Percentiles rank a stretch among this genome's conserved stretches.
Conservation (phyloP, 1,140 invertebrate genomes). For the Liolophura sinensis region DNA sequence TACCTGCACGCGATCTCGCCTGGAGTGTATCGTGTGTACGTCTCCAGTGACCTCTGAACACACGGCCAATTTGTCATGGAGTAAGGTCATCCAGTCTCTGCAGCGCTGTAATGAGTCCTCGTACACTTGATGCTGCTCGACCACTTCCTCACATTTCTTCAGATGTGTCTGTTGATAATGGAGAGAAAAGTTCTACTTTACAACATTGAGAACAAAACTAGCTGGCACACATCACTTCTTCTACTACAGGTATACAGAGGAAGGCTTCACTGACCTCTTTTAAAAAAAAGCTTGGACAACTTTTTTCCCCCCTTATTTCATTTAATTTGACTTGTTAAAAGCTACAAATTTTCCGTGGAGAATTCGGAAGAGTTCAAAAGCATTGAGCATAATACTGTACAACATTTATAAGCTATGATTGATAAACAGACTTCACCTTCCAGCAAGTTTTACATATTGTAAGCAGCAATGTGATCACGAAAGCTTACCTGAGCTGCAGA, state of each 20-base stretch:
- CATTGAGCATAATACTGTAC: background rate
- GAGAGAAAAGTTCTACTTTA: background rate
- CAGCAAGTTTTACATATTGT: background rate
- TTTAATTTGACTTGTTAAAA: too few species aligned
- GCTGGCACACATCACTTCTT: background rate
- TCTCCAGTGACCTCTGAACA: slow-evolving; percentile 87
- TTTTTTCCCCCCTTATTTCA: too few species aligned
- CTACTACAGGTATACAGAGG: background rate
- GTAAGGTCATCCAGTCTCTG: slow-evolving; percentile 66
- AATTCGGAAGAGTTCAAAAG: background rate
- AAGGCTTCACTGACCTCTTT: background rate
- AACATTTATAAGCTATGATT: background rate
- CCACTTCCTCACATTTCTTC: slow-evolving; percentile 82
- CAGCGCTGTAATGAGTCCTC: slow-evolving; percentile 45
- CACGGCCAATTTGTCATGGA: slow-evolving; percentile 86
- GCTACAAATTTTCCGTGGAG: background rate
- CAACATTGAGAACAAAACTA: too few species aligned
- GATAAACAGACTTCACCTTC: background rate
- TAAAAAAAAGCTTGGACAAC: too few species aligned
- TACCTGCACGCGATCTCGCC: slow-evolving; percentile 76
- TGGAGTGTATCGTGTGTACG: slow-evolving; percentile 87
- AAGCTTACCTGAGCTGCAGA: slow-evolving; percentile 78
- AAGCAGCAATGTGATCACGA: background rate
- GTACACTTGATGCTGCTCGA: slow-evolving; percentile 73
- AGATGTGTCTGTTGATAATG: slow-evolving; percentile 66